phyloP scores from a whole-genome alignment of 2,888 invertebrate species.

The Pristionchus entomophagus region DNA sequence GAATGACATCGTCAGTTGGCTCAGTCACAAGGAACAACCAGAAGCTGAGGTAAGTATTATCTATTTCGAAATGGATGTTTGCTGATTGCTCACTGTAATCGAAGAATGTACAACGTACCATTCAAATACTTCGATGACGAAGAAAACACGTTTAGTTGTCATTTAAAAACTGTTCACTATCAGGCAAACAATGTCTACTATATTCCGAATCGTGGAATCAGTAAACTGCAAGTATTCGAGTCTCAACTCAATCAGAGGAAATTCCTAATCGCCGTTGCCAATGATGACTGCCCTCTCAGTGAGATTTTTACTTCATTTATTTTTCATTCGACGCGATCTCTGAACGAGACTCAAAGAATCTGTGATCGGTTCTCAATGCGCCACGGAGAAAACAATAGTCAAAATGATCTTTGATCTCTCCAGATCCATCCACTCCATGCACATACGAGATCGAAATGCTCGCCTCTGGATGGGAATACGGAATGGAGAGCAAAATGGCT shows the following conservation, averaged over 20 bases:
- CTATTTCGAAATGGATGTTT: background rate
- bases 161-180: too few relatives aligned
- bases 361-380: background rate
- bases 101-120: too few relatives aligned
- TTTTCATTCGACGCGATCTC: background rate
- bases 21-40: conserved; percentile 71
- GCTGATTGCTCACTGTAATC: too few relatives aligned
- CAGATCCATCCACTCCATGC: conserved; percentile 60
- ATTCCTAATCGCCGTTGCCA: conserved; percentile 70
- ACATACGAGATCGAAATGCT: conserved; percentile 65
- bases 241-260: conserved; percentile 72
- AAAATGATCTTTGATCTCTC: background rate
- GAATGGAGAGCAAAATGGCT: conserved; percentile 68
- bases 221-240: conserved; percentile 65
- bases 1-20: conserved; percentile 92
- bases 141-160: too few relatives aligned
- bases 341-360: background rate
- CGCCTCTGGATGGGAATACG: conserved; percentile 71
- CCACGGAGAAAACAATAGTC: too few relatives aligned
- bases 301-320: background rate
- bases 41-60: conserved; percentile 70
- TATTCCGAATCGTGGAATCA: conserved; percentile 51
- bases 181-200: conserved; percentile 63
- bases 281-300: conserved; percentile 68
- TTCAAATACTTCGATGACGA: too few relatives aligned